A percentile compares a stretch with the other conserved stretches of the same genome.
These are phyloP conservation scores for Hedychridium roseum DNA, from an alignment of 2,888 invertebrate genomes.

Conservation along the genomic window DNA sequence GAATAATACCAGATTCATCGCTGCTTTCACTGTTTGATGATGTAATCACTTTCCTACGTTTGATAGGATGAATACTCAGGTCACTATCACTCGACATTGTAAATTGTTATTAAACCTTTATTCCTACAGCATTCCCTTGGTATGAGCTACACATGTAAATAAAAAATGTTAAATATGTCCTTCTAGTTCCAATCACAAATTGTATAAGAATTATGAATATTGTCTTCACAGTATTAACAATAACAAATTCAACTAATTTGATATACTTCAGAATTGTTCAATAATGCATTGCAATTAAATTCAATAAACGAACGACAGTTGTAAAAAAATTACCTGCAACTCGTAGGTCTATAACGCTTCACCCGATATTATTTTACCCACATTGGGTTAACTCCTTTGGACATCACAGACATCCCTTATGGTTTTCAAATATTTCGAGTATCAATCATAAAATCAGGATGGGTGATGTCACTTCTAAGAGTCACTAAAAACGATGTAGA, in stretches of 20 bases:
- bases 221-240: too few relatives aligned
- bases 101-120: constrained; percentile 29
- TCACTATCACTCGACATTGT: constrained; percentile 56
- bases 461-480: neutral
- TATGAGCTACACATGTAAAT: neutral
- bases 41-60: constrained; percentile 44
- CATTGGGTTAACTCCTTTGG: constrained; percentile 8
- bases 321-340: neutral
- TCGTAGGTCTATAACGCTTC: constrained; percentile 3
- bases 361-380: constrained; percentile 2
- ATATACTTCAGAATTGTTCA: too few relatives aligned
- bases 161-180: too few relatives aligned
- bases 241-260: too few relatives aligned
- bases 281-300: too few relatives aligned
- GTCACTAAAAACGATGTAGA: neutral
- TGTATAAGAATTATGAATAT: too few relatives aligned
- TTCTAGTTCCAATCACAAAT: too few relatives aligned
- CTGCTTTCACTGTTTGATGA: constrained; percentile 56
- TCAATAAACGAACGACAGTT: too few relatives aligned
- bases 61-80: constrained; percentile 41
- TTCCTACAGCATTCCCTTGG: constrained; percentile 33
- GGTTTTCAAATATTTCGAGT: neutral
- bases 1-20: constrained; percentile 48
- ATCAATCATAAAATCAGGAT: neutral
- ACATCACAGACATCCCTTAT: neutral